phyloP scores from a whole-genome alignment of 2,888 invertebrate genomes.

The Athrips mouffetella region DNA sequence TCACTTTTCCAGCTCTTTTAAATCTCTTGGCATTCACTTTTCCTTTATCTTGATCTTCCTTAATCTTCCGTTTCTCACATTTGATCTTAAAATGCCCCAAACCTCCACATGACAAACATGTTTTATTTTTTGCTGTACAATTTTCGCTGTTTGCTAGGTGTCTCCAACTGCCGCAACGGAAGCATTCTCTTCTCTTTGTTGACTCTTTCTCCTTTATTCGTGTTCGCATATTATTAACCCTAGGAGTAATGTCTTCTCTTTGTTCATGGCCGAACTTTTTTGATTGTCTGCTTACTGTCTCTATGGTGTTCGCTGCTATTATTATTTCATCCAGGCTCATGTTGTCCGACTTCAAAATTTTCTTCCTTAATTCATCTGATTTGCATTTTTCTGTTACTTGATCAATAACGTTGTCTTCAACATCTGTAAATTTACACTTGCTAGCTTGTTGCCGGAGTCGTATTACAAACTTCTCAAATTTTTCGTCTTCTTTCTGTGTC shows the following conservation, averaged over 20 bases:
- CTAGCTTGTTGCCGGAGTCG: not conserved
- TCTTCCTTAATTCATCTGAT: not conserved
- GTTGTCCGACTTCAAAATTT: not conserved
- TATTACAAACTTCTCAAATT: not conserved
- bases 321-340: not conserved
- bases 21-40: not conserved
- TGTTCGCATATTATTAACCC: not conserved
- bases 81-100: conserved; percentile 14
- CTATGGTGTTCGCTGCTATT: not conserved
- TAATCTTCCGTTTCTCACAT: not conserved
- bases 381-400: not conserved
- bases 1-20: too few relatives aligned
- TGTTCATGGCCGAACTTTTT: too few relatives aligned
- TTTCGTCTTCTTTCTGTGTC: not conserved
- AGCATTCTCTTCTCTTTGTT: conserved; percentile 8
- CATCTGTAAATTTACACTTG: not conserved
- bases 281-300: not conserved
- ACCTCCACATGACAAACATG: conserved; percentile 14
- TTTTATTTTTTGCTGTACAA: conserved; percentile 21
- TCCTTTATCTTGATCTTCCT: not conserved
- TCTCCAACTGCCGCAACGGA: conserved; percentile 13
- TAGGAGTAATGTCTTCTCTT: not conserved
- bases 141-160: conserved; percentile 10
- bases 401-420: not conserved
- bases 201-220: not conserved